These are phyloP conservation scores for Galemys pyrenaicus DNA, from an alignment of 2,113 vertebrate species.

Conservation along the genomic window DNA sequence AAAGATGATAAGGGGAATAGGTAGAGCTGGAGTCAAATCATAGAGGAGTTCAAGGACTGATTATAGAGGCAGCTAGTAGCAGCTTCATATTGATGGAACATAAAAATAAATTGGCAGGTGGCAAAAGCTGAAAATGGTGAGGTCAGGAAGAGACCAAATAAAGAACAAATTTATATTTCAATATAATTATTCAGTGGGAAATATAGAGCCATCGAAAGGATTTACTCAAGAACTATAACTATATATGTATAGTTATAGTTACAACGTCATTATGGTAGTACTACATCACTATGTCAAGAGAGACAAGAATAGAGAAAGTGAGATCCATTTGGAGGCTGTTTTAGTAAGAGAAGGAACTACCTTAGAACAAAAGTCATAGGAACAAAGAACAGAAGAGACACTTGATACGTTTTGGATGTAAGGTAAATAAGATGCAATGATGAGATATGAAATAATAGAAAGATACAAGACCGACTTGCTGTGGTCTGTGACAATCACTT, in stretches of 20 bases:
- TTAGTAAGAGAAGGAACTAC: background rate
- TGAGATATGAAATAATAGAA: background rate
- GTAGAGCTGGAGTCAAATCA: background rate
- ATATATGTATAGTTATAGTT: background rate
- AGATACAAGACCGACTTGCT: background rate
- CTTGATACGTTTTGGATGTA: background rate
- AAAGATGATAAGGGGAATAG: background rate
- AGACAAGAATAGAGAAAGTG: background rate
- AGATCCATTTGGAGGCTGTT: background rate
- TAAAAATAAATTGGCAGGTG: background rate
- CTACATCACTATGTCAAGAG: background rate
- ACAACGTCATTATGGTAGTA: background rate
- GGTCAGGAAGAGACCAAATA: background rate
- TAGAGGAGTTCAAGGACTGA: background rate
- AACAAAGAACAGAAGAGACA: background rate
- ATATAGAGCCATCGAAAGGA: background rate
- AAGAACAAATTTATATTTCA: background rate
- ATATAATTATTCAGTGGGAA: background rate
- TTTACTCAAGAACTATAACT: background rate
- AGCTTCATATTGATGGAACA: background rate
- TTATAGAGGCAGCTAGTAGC: background rate
- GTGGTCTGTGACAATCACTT: background rate
- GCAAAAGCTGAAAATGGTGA: background rate
- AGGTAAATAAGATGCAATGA: background rate
- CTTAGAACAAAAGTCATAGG: background rate